Conservation (phyloP, 2,888 invertebrate genomes). For the Meghimatium bilineatum region DNA sequence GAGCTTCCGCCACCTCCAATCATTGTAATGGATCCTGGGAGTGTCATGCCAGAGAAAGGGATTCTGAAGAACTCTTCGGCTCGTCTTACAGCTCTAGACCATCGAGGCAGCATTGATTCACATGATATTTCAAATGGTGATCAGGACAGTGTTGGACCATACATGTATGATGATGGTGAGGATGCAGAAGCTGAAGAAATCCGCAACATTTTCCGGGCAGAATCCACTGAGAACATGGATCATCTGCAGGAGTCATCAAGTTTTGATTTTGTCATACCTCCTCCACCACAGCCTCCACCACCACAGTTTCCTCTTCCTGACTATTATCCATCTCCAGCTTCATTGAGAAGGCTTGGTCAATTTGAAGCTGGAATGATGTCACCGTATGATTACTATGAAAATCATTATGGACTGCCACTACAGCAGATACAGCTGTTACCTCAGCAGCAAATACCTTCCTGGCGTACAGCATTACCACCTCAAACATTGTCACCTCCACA, state of each 20-base stretch:
- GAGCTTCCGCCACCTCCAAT: constrained; percentile 71
- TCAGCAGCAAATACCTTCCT: constrained; percentile 55
- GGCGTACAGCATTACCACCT: constrained; percentile 63
- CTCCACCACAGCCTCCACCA: constrained; percentile 65
- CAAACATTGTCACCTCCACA: constrained; percentile 65
- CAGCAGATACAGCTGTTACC: constrained; percentile 42
- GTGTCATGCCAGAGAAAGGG: constrained; percentile 73
- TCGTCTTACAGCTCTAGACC: constrained; percentile 54
- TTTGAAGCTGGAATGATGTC: constrained; percentile 58
- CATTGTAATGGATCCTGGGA: constrained; percentile 69
- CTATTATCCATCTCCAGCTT: constrained; percentile 60
- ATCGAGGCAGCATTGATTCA: constrained; percentile 62
- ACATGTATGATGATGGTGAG: constrained; percentile 65
- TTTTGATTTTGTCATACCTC: constrained; percentile 70
- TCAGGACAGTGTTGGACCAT: constrained; percentile 64
- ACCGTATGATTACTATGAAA: constrained; percentile 40
- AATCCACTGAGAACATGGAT: constrained; percentile 63
- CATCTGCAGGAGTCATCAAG: constrained; percentile 67
- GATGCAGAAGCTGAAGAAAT: constrained; percentile 70
- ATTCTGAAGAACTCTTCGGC: constrained; percentile 69
- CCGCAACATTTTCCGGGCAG: constrained; percentile 66
- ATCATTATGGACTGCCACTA: constrained; percentile 1
- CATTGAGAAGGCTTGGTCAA: constrained; percentile 52
- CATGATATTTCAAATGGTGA: constrained; percentile 57
- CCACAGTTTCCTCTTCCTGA: constrained; percentile 64